Evolutionary conservation across 2,888 invertebrate species (phyloP), one percentile per base, ranked within the genome.

Genomic region (Aethes cnicana): DNA sequence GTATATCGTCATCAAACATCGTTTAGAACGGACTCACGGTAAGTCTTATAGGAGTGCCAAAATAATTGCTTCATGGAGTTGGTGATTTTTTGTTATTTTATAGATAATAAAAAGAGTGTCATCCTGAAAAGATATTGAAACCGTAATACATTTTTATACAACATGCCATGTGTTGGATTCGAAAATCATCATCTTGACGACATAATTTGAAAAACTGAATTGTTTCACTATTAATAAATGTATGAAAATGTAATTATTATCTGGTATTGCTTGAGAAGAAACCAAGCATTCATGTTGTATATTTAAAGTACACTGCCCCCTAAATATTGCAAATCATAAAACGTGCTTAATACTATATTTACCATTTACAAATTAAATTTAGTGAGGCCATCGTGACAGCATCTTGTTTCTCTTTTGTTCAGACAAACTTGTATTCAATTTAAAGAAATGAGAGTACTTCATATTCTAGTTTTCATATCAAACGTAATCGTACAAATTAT

Each of bases 41-140:
- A 87, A 87, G 87, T 87, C 69, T 71, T 8, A 69, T 66, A 77
- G 86, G 86, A 82, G 86, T 85, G 86, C 72, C 74, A 77, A 77
- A 77, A 69, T 76, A 77, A 76, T 78, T 78, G 79, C 77, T 81
- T 71, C 74, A 64, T 71, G 75, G 74, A 67, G 73, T 75, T 73
- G 75, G 76, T 75, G 73, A 72, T 63, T 71, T 60, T 71, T 72
- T 62, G 61, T 67, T 66, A 54, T 49, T 42, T 53, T 53, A 46
- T 26, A 26, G 30, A 44, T 16, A 43, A 43, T 16, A 44, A 46
- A 6, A 8, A 46, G 11, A 26, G 41, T 25, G 35, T 41, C n/a
- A 33, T 32, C 26, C 39, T 39, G 11, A 16, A 17, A 35, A 41
- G 14, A 42, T 28, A 20, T 26, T 21, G 12, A 17, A 42, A 14